phyloP scores from a whole-genome alignment of 1,140 invertebrate species.

The Drosophila pseudoobscura region DNA sequence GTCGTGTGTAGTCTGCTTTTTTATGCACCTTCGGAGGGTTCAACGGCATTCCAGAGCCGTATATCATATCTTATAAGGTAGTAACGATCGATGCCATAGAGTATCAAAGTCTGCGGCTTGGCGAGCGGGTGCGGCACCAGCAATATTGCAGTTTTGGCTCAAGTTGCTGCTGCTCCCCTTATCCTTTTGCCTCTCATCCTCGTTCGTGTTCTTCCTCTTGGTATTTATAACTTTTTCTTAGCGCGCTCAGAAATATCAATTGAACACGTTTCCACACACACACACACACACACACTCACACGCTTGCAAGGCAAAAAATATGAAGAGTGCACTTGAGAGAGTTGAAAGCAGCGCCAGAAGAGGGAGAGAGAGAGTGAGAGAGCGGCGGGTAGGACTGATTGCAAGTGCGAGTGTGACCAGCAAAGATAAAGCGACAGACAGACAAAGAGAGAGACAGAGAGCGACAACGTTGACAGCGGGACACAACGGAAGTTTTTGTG shows the following conservation, averaged over 20 bases:
- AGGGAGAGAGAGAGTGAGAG: background rate
- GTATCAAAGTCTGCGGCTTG: constrained; percentile 5
- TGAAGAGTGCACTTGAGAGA: constrained; percentile 54
- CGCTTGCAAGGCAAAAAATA: constrained; percentile 30
- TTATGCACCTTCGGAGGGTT: background rate
- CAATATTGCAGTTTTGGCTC: constrained; percentile 74
- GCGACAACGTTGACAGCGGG: constrained; percentile 15
- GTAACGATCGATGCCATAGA: too few relatives aligned
- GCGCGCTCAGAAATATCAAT: constrained; percentile 81
- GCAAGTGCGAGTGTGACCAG: too few relatives aligned
- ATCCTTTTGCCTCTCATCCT: constrained; percentile 19
- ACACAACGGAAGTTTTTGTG: constrained; percentile 1
- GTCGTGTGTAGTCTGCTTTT: constrained; percentile 3
- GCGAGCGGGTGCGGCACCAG: constrained; percentile 42
- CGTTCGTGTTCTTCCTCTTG: constrained; percentile 43
- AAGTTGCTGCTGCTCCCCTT: constrained; percentile 32
- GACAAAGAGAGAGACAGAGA: too few relatives aligned
- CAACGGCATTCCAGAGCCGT: too few relatives aligned
- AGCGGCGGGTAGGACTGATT: background rate
- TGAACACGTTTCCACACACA: constrained; percentile 79
- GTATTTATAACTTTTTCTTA: constrained; percentile 79
- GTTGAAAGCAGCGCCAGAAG: constrained; percentile 27
- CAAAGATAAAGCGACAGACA: too few relatives aligned
- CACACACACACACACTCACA: constrained; percentile 28
- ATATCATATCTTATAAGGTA: too few relatives aligned